Evolutionary conservation across 2,888 invertebrate species (phyloP).

Genomic region (Mechanitis messenoides): DNA sequence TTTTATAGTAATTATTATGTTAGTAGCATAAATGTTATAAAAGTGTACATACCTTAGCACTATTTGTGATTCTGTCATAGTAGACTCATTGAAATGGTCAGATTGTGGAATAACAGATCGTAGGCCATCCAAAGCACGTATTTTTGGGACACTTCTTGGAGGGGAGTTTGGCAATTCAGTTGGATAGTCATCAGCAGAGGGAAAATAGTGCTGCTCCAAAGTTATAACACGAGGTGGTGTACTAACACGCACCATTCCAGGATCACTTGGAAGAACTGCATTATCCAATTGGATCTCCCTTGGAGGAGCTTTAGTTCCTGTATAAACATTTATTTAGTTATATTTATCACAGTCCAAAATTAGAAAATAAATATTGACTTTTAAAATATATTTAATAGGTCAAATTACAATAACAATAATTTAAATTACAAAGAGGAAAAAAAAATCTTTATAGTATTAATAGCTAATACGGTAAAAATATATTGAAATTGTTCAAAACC

Average conservation of each 20-base stretch:
- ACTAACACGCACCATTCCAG: conserved; percentile 86
- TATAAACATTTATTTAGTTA: conserved; percentile 9
- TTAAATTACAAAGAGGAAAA: no score
- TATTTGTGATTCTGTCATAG: conserved; percentile 68
- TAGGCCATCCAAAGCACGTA: conserved; percentile 61
- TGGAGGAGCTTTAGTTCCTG: conserved; percentile 90
- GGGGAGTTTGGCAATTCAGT: conserved; percentile 53
- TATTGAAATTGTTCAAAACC: no score
- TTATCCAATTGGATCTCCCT: conserved; percentile 91
- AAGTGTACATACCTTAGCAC: conserved; percentile 51
- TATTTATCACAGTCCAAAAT: background rate
- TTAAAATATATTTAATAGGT: no score
- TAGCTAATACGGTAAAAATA: no score
- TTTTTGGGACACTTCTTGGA: conserved; percentile 51
- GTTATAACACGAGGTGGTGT: conserved; percentile 94
- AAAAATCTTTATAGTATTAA: no score
- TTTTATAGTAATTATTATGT: background rate
- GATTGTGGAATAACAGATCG: conserved; percentile 56
- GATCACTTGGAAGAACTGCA: conserved; percentile 83
- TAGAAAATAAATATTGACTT: background rate
- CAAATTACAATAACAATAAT: background rate
- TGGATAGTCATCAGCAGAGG: conserved; percentile 78
- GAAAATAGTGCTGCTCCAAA: conserved; percentile 89
- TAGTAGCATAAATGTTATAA: conserved; percentile 4
- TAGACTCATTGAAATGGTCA: conserved; percentile 65